A percentile compares a stretch with the other conserved stretches of the same genome.
Conservation (phyloP, 2,888 invertebrate genomes). For the Leptogaster cylindrica region DNA sequence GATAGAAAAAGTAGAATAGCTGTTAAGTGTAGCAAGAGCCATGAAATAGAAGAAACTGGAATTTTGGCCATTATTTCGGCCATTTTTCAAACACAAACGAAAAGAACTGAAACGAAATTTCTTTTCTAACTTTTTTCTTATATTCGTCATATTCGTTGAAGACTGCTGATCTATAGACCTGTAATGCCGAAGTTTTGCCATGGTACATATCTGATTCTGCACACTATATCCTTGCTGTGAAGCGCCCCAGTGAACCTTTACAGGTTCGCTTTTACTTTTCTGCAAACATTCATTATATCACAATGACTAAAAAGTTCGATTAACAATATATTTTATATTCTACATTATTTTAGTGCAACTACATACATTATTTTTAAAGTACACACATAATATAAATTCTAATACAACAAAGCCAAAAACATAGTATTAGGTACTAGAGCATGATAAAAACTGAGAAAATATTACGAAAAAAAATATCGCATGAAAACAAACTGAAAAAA, state of each 20-base stretch:
- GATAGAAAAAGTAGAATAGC: background rate
- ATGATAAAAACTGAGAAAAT: background rate
- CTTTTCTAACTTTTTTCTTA: slow-evolving; percentile 60
- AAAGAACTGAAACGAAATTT: background rate
- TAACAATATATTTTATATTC: too few relatives aligned
- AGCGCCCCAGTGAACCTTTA: slow-evolving; percentile 4
- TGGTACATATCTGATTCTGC: slow-evolving; percentile 66
- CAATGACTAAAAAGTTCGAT: background rate
- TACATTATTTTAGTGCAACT: too few relatives aligned
- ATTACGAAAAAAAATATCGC: too few relatives aligned
- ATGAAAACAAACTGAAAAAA: too few relatives aligned
- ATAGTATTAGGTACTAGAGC: background rate
- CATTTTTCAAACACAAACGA: background rate
- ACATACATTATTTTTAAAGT: too few relatives aligned
- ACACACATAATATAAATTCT: background rate
- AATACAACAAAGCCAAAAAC: background rate
- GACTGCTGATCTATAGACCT: slow-evolving; percentile 68
- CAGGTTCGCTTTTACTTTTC: slow-evolving; percentile 10
- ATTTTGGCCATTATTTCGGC: background rate
- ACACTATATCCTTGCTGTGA: slow-evolving; percentile 14
- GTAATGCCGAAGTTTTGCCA: slow-evolving; percentile 81
- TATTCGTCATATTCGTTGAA: slow-evolving; percentile 57
- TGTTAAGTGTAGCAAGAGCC: slow-evolving; percentile 1
- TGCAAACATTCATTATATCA: slow-evolving; percentile 33
- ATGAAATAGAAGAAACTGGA: slow-evolving; percentile 10